Base-by-base conservation (phyloP, 1,140 invertebrate genomes). In the Homarus americanus region DNA sequence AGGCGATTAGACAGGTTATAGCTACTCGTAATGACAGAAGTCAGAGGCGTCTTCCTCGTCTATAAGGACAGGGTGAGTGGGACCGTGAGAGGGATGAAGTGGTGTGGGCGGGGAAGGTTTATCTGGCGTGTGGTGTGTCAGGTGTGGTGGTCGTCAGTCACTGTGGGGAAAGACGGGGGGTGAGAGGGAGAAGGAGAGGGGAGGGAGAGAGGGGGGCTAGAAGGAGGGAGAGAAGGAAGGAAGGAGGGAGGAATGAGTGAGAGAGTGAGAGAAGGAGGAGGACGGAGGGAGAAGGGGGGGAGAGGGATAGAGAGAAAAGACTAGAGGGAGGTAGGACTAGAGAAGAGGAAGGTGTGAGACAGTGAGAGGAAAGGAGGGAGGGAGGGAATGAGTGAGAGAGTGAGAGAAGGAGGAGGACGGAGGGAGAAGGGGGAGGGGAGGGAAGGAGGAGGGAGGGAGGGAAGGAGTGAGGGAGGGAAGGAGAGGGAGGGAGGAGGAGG, bases 71-170 rank as follows among this genome's bases (percentile, higher is more conserved):
- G n/a, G n/a, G n/a, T 49, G 44, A 49, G 15, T 49, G 15, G 44
- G 44, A n/a, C n/a, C n/a, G n/a, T n/a, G n/a, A n/a, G n/a, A n/a
- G n/a, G n/a, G n/a, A n/a, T n/a, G n/a, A n/a, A n/a, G n/a, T n/a
- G n/a, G n/a, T n/a, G n/a, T n/a, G 44, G 44, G 44, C 15, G 73
- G 36, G 72, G 20, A 44, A 78, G 84, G 40, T 78, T 87, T 87
- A 87, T 87, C 84, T 41, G 34, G 84, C 58, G 73, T 20, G 84
- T 38, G 72, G 84, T 32, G 84, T 87, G 72, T 75, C 84, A 87
- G 84, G 84, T 78, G 84, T 78, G 84, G 72, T 44, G 72, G 38
- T 78, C 84, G 75, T 87, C 84, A 44, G 85, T 87, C 85, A 87
- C 49, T 28, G 85, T 24, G 3, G 40, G 38, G 73, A 38, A 32